Evolutionary conservation across 1,140 invertebrate species (phyloP), one percentile per base, ranked within the genome.

Genomic region (Hyphantria cunea): DNA sequence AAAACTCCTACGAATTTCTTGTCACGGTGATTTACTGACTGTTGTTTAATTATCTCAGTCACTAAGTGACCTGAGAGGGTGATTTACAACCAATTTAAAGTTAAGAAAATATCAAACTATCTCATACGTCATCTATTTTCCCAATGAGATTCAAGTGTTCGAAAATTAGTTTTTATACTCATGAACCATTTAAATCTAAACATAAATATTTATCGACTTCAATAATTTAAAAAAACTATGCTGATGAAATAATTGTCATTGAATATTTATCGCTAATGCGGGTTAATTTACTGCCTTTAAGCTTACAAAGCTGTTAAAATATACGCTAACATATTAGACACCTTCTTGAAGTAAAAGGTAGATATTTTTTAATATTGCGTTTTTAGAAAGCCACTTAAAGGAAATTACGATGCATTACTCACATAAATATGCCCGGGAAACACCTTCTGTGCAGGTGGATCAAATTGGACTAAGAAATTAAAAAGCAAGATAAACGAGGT

Each of bases 331-430:
- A 5, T 6, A 37, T 41, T 25, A 53, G 15, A 53, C 9, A 12
- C 31, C 45, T 15, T 34, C 13, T 52, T 11, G 12, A 41, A 33
- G 14, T 32, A 13, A 44, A 17, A 54, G 12, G 7, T 14, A 34
- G 13, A 13, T 45, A 25, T 54, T 56, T n/a, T 56, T 47, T 34
- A 45, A 14, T 47, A 56, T 56, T 33, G 12, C 12, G 14, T 33
- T 47, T 12, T 32, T 1, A 47, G 13, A 56, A 56, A 47, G 25
- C 12, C 42, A 47, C 41, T 47, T 45, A 55, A 45, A 31, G 53
- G 44, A 56, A 56, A 56, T 56, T 56, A 56, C 53, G 42, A 47
- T 11, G 53, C 53, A 56, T 56, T 56, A 56, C 33, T 56, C 34
- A 56, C 53, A 56, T 47, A 33, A 31, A 56, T 56, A 56, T 47